A percentile compares a stretch with the other conserved stretches of the same genome.
phyloP scores from a whole-genome alignment of 2,797 vertebrate genomes.

The Triplophysa bombifrons region DNA sequence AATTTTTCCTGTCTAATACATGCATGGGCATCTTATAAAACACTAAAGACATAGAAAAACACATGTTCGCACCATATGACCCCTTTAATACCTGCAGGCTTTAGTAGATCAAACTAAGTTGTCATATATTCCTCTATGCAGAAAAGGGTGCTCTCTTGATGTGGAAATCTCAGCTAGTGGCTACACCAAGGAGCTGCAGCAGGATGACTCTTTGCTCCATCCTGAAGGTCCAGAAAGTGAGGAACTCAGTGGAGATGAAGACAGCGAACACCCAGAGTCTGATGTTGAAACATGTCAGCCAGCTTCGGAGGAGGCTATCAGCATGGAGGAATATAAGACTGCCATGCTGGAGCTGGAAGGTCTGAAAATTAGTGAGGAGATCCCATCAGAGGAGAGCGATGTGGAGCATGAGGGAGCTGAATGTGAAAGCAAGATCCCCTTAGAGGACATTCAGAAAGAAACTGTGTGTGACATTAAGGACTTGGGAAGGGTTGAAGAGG shows the following conservation, averaged over 20 bases:
- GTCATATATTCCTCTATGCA: constrained; percentile 57
- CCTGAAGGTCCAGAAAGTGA: constrained; percentile 77
- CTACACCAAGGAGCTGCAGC: constrained; percentile 87
- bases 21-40: too few relatives aligned
- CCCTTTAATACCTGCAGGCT: neutral
- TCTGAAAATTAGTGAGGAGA: constrained; percentile 61
- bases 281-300: constrained; percentile 49
- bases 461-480: constrained; percentile 14
- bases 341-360: constrained; percentile 80
- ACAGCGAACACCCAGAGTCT: constrained; percentile 32
- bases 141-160: constrained; percentile 86
- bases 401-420: constrained; percentile 30
- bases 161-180: constrained; percentile 92
- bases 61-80: too few relatives aligned
- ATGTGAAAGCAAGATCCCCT: constrained; percentile 10
- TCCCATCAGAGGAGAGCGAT: constrained; percentile 28
- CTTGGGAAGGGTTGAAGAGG: constrained; percentile 27
- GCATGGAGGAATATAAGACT: constrained; percentile 76
- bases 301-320: constrained; percentile 56
- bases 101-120: neutral
- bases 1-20: too few relatives aligned
- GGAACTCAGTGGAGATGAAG: constrained; percentile 54
- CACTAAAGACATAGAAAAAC: too few relatives aligned
- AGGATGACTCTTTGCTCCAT: constrained; percentile 81
- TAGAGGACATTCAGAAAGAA: neutral